Conservation (phyloP, 2,797 vertebrate genomes). For the Choloepus didactylus region DNA sequence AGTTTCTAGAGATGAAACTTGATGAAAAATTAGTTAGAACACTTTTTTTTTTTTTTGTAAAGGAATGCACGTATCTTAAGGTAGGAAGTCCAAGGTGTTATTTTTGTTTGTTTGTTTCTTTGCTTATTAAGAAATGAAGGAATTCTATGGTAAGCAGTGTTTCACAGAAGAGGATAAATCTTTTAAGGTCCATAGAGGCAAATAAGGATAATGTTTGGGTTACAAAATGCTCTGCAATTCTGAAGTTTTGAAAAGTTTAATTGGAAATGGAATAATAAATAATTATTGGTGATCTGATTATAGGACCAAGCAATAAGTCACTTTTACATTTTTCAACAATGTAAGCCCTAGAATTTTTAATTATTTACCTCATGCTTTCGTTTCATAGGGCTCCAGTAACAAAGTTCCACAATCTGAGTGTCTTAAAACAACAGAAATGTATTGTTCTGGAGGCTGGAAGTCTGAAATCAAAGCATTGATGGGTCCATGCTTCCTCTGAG, state of each 20-base stretch:
- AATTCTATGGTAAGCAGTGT: background rate
- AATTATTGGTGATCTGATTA: background rate
- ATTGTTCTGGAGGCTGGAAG: no score
- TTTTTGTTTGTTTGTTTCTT: background rate
- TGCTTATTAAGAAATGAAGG: background rate
- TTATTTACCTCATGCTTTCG: background rate
- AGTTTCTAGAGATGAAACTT: constrained; percentile 67
- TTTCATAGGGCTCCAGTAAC: no score
- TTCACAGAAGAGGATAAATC: background rate
- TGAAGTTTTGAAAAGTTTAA: background rate
- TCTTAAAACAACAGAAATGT: no score
- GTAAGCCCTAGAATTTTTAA: background rate
- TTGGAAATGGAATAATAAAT: background rate
- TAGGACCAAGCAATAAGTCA: background rate
- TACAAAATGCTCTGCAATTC: background rate
- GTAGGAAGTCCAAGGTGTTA: background rate
- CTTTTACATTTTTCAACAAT: background rate
- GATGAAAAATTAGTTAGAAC: background rate
- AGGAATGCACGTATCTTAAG: background rate
- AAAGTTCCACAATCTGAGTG: no score
- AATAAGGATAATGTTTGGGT: background rate
- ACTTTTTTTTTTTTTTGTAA: background rate
- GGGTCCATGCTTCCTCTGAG: no score
- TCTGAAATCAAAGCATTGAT: no score
- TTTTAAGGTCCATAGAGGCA: background rate